Base-by-base conservation (phyloP, 1,140 invertebrate genomes). In the Drosophila gunungcola region DNA sequence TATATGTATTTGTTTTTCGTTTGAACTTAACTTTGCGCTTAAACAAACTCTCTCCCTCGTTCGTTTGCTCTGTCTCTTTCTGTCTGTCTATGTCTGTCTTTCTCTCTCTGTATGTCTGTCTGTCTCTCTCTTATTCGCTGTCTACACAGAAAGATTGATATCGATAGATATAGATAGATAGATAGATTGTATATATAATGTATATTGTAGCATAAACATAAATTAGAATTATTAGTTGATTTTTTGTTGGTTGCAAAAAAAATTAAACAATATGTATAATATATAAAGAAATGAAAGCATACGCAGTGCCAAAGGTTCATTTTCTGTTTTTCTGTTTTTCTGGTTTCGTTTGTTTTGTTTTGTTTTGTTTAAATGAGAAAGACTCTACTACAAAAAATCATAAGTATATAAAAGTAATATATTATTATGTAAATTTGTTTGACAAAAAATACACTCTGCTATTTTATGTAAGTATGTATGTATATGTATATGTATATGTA, bases 381-480 rank as follows among this genome's bases (percentile, higher is more conserved):
- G 73, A 76, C 49, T 74, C 69, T 76, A 76, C 53, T 76, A 76
- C 72, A 67, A 68, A 76, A 73, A 77, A 77, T 69, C 49, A 76
- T 74, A 74, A 65, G 34, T 68, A 62, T 80, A 64, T 80, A 46
- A 67, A 61, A 62, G 64, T 80, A 60, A 74, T 53, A 74, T 74
- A 74, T 64, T 69, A 54, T 52, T 84, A 81, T 88, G 78, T 86
- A 86, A 79, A 79, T 86, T 86, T 88, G 83, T 88, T 88, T 89
- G 83, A 88, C 83, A 88, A 88, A 88, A 88, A 89, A 88, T 89
- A 88, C 83, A 89, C 72, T 82, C 79, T 68, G 79, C 78, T 78
- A 86, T 85, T 75, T 60, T 67, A 76, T 63, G 72, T 78, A 70
- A 56, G 74, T 78, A 72, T 78, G 75, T 78, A 72, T 72, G 55